These are phyloP conservation scores for Eulemur coronatus DNA, from an alignment of 2,797 vertebrate species.

Conservation along the genomic window DNA sequence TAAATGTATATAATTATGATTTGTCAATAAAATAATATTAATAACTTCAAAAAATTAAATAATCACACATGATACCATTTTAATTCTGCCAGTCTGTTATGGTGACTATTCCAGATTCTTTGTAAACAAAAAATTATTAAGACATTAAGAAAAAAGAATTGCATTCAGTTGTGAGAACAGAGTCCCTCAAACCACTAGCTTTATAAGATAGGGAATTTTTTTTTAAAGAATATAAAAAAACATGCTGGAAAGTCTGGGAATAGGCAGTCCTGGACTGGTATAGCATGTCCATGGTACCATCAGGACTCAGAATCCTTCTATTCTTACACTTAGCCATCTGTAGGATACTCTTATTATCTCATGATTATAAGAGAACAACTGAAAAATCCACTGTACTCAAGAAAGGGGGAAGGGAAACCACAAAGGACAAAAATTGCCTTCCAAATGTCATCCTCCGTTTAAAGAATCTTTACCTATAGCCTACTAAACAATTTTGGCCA, in stretches of 20 bases:
- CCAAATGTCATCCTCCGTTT: not conserved
- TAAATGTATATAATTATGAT: not conserved
- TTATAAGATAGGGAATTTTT: not conserved
- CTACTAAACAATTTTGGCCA: not conserved
- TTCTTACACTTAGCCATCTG: not conserved
- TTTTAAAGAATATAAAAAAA: not conserved
- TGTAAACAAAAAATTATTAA: slow-evolving; percentile 51
- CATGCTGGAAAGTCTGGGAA: not conserved
- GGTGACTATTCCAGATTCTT: slow-evolving; percentile 65
- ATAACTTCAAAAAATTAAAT: slow-evolving; percentile 54
- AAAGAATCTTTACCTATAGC: not conserved
- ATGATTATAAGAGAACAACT: not conserved
- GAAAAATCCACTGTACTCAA: not conserved
- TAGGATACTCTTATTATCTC: not conserved
- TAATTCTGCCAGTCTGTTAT: slow-evolving; percentile 69
- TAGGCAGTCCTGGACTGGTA: not conserved
- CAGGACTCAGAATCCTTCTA: not conserved
- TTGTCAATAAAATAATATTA: not conserved
- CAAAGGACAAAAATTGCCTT: not conserved
- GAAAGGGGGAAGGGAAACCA: not conserved
- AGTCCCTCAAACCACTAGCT: not conserved
- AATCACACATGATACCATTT: slow-evolving; percentile 63
- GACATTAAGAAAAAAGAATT: slow-evolving; percentile 28
- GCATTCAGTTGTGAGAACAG: not conserved
- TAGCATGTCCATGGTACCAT: not conserved